Conservation (phyloP, 2,797 vertebrate genomes). For the Schizopygopsis malacanthus region DNA sequence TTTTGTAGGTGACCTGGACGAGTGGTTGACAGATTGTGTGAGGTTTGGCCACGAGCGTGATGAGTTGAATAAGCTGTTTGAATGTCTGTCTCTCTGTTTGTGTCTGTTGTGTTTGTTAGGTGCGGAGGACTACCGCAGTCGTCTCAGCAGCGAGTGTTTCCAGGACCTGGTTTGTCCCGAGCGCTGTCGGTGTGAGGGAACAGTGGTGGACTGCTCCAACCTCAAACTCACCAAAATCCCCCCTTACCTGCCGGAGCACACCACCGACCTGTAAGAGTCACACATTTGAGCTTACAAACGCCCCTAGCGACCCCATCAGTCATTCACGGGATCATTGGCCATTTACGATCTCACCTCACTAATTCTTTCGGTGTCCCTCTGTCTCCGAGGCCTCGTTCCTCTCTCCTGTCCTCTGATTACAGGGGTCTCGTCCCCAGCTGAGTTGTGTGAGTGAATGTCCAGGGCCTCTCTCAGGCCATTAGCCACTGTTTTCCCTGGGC, state of each 20-base stretch:
- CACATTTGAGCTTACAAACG: not conserved
- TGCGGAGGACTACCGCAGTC: conserved; percentile 92
- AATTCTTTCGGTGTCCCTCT: conserved; percentile 28
- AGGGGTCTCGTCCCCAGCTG: conserved; percentile 18
- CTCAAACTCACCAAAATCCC: conserved; percentile 90
- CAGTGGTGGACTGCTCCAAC: conserved; percentile 95
- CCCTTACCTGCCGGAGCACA: conserved; percentile 90
- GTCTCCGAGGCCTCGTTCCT: conserved; percentile 30
- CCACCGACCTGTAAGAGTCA: conserved; percentile 91
- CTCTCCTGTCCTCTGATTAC: conserved; percentile 33
- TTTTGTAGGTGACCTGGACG: not conserved
- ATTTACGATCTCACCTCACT: conserved; percentile 8
- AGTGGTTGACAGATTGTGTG: not conserved
- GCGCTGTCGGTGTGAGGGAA: conserved; percentile 94
- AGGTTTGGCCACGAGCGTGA: not conserved
- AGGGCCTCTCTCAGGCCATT: conserved; percentile 51
- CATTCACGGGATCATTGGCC: not conserved
- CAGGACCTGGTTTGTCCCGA: conserved; percentile 95
- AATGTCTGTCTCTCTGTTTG: conserved; percentile 52
- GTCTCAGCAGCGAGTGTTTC: conserved; percentile 92
- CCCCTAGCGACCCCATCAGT: not conserved
- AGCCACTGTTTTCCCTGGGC: conserved; percentile 48
- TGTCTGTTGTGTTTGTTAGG: conserved; percentile 73
- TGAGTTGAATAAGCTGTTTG: conserved; percentile 20
- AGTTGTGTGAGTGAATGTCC: conserved; percentile 50